Evolutionary conservation across 1,140 invertebrate species (phyloP).

Genomic region (Trachymyrmex septentrionalis): DNA sequence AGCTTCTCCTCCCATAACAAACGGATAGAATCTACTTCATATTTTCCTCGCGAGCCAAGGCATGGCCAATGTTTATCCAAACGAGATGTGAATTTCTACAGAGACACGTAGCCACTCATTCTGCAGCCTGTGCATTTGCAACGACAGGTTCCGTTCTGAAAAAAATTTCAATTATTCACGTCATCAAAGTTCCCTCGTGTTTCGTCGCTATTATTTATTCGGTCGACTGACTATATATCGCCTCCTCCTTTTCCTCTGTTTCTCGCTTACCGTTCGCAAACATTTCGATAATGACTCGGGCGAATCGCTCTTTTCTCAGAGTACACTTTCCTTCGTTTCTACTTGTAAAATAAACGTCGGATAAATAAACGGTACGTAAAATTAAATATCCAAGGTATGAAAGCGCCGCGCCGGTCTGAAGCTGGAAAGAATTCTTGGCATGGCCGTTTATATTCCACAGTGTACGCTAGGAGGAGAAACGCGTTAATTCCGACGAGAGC

Average conservation of each 20-base stretch:
- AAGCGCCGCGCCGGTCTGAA: background rate
- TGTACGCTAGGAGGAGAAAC: background rate
- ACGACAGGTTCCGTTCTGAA: slow-evolving; percentile 78
- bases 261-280: background rate
- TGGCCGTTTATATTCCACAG: slow-evolving; percentile 26
- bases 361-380: background rate
- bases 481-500: slow-evolving; percentile 28
- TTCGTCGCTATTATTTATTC: slow-evolving; percentile 1
- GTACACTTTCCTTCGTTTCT: background rate
- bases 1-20: slow-evolving; percentile 60
- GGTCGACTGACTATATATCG: background rate
- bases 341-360: slow-evolving; percentile 19
- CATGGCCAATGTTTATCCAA: slow-evolving; percentile 3
- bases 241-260: background rate
- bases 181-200: slow-evolving; percentile 74
- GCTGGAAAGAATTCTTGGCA: background rate
- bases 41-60: slow-evolving; percentile 23
- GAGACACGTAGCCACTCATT: slow-evolving; percentile 5
- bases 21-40: slow-evolving; percentile 42
- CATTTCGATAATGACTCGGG: background rate
- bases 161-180: slow-evolving; percentile 85
- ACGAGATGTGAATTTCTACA: slow-evolving; percentile 10
- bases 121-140: slow-evolving; percentile 16
- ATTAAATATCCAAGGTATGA: slow-evolving; percentile 28
- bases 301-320: background rate